Evolutionary conservation across 2,113 vertebrate species (phyloP), one percentile per base, ranked within the genome.

Genomic region (Ammodytes dubius): DNA sequence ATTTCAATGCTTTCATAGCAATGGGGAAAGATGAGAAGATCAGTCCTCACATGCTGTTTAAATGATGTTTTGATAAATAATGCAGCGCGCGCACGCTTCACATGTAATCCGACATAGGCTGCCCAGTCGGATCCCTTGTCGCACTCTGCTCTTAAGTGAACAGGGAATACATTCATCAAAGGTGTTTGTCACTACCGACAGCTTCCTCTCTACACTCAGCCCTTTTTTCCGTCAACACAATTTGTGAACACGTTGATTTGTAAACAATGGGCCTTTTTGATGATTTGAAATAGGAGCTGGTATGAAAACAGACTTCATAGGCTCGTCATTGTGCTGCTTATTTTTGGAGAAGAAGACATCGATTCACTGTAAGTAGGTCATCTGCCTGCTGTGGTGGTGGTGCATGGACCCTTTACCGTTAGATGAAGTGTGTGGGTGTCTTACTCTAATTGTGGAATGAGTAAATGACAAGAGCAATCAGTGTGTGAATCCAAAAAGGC

Each of bases 21-120:
- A 70, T 52, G 17, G 63, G 27, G 78, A 39, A 77, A 69, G 75
- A 85, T 46, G 73, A 84, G 77, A 79, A 70, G 82, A 73, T 77
- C 82, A 52, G 77, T 67, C 40, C 2, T 83, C 78, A 71, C 81
- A 72, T 77, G 83, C 74, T 81, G 88, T 77, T 92, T 79, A 88
- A 90, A 88, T 77, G 54, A 84, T 89, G 84, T 90, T 91, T 84
- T 84, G 81, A 92, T 93, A 90, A 92, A 92, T 92, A 93, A 93
- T 91, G 88, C 86, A 89, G 82, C 50, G 74, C 50, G 74, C 19
- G 79, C 74, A 53, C 11, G 60, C 85, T 80, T 86, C 86, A 77
- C 71, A 49, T 87, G 85, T 89, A 86, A 91, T 93, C 64, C 63
- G 56, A 86, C 87, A 84, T 74, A 79, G 83, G 79, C 84, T 77